Evolutionary conservation across 2,888 invertebrate genomes (phyloP), one percentile per base, ranked within the genome.

Genomic region (Patella ulyssiponensis): DNA sequence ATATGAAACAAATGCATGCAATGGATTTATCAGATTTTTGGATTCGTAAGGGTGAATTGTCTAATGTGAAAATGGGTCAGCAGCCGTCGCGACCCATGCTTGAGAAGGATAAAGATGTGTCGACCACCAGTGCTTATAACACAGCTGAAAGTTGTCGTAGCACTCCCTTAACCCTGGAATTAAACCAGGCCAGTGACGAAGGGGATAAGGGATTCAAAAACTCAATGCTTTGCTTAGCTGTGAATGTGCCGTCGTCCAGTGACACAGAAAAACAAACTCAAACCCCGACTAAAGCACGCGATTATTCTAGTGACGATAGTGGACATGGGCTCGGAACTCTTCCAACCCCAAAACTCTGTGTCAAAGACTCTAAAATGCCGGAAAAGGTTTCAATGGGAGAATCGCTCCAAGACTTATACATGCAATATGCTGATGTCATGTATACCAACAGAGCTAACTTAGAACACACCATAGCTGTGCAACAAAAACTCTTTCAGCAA

Each of bases 81-180:
- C 71, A 71, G 44, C 54, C 23, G 3, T n/a, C 27, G 71, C 44
- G 71, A 12, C 71, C 9, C 11, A 76, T 74, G 44, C 79, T 79
- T 14, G 86, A 88, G 71, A 82, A 84, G 70, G 85, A 87, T 72
- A 86, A 86, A 72, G 88, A 87, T 80, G 94, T 94, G 72, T 95
- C 95, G 56, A 94, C 94, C 17, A 90, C 90, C 58, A 90, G 90
- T 90, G 95, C 95, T 73, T 95, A 95, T 89, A 95, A 95, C 87
- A 95, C 95, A 2, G 95, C 95, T 2, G 95, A 95, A 77, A 95
- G 95, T n/a, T 95, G 95, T 86, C 94, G 95, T 84, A 95, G 95
- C 86, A 94, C 91, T 3, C 90, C 90, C 1, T 83, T 91, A 0
- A 91, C 90, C 15, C 83, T 91, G 33, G 91, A 91, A 82, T 84